A percentile compares a stretch with the other conserved stretches of the same genome.
Evolutionary conservation across 2,797 vertebrate species (phyloP).

Genomic region (Avahi laniger): DNA sequence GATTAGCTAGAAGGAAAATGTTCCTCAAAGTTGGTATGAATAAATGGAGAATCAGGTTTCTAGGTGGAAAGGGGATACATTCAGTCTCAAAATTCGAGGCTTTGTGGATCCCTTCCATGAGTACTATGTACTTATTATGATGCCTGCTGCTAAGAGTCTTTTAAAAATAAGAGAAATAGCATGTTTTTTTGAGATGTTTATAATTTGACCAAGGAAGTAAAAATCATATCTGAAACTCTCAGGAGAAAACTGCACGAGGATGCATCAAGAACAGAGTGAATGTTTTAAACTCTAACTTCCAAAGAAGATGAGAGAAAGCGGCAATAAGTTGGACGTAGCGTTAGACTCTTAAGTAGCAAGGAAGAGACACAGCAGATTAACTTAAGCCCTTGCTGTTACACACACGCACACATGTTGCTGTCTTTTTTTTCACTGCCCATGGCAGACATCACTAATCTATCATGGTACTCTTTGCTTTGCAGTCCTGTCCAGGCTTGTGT

Average conservation of each 20-base stretch:
- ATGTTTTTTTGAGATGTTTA: neutral
- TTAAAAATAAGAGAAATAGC: neutral
- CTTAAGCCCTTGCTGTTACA: neutral
- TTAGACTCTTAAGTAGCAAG: neutral
- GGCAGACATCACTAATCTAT: neutral
- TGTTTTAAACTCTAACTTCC: neutral
- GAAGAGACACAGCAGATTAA: neutral
- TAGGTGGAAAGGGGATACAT: neutral
- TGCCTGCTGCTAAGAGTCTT: neutral
- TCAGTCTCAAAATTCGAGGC: neutral
- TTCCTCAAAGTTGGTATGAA: neutral
- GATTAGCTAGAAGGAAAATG: neutral
- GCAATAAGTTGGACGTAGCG: neutral
- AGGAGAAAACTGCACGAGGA: neutral
- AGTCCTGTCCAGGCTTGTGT: neutral
- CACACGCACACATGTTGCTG: rapidly evolving
- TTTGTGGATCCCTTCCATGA: neutral
- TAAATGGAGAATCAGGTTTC: neutral
- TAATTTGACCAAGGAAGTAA: neutral
- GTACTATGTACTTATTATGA: neutral
- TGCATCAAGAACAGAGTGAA: neutral
- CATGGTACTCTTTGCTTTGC: neutral
- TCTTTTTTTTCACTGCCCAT: rapidly evolving
- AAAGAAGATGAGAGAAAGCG: neutral
- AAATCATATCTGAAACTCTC: neutral